A percentile compares a stretch with the other conserved stretches of the same genome.
These are phyloP conservation scores for Pseudococcus jackbeardsleyi DNA, from an alignment of 2,888 invertebrate genomes.

Conservation along the genomic window DNA sequence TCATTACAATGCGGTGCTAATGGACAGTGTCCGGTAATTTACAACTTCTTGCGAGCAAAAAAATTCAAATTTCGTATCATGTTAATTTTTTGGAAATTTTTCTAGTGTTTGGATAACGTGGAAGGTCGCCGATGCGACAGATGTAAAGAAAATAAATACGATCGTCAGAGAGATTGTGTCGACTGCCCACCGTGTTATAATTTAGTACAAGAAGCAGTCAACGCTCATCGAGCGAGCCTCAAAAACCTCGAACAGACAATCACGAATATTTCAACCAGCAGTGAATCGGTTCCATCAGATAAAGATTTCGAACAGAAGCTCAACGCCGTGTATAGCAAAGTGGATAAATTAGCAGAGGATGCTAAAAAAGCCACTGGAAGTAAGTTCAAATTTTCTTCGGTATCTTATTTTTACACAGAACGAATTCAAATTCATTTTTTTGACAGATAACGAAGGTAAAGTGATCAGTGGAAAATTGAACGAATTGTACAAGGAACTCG, in stretches of 20 bases:
- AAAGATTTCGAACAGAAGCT: conserved; percentile 90
- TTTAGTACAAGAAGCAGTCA: conserved; percentile 89
- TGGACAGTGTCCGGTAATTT: conserved; percentile 85
- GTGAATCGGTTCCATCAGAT: conserved; percentile 92
- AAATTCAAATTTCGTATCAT: neutral
- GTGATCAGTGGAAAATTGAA: conserved; percentile 45
- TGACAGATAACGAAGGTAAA: conserved; percentile 48
- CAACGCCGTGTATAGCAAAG: conserved; percentile 80
- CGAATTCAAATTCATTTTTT: neutral
- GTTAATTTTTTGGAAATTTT: neutral
- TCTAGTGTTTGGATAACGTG: conserved; percentile 81
- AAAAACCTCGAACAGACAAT: conserved; percentile 81
- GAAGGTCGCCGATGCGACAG: conserved; percentile 94
- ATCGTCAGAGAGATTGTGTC: conserved; percentile 88
- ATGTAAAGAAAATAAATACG: conserved; percentile 96
- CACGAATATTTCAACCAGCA: conserved; percentile 86
- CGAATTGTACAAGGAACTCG: conserved; percentile 59
- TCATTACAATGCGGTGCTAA: conserved; percentile 87
- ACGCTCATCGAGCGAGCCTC: conserved; percentile 81
- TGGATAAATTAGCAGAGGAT: conserved; percentile 80
- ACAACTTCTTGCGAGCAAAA: neutral
- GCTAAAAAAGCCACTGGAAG: conserved; percentile 74
- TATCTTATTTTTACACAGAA: too few relatives aligned
- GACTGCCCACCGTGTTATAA: conserved; percentile 97
- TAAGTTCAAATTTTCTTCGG: neutral